A percentile compares a stretch with the other conserved stretches of the same genome.
Evolutionary conservation across 35 echinoderm and acorn worm species (phyloP).

Genomic region (Heliocidaris tuberculata): DNA sequence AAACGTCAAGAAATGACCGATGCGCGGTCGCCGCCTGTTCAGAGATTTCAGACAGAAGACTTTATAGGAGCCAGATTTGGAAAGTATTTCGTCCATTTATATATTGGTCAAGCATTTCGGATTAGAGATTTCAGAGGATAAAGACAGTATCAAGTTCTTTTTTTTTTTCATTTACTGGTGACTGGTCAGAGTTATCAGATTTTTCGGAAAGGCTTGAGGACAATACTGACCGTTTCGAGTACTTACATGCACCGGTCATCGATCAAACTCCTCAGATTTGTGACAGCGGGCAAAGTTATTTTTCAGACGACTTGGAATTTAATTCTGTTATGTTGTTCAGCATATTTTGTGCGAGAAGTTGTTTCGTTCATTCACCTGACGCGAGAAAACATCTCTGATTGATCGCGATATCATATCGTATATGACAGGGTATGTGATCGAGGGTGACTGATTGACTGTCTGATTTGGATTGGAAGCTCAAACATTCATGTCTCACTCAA

Average conservation of each 20-base stretch:
- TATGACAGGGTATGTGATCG: neutral
- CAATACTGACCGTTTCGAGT: neutral
- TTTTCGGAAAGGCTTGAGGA: neutral
- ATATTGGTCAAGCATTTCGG: neutral
- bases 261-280: neutral
- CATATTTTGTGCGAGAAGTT: neutral
- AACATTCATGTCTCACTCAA: neutral
- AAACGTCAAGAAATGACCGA: neutral
- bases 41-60: neutral
- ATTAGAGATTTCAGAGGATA: neutral
- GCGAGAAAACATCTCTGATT: neutral
- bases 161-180: neutral
- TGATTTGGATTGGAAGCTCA: neutral
- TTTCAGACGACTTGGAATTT: neutral
- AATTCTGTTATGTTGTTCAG: neutral
- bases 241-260: neutral
- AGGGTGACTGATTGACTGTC: neutral
- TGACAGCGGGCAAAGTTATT: neutral
- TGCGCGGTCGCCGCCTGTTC: neutral
- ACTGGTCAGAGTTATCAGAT: neutral
- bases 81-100: neutral
- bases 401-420: slow-evolving; percentile 1
- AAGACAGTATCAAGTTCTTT: neutral
- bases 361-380: neutral
- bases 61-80: neutral